phyloP scores from a whole-genome alignment of 2,888 invertebrate species.

The Steinernema hermaphroditum region DNA sequence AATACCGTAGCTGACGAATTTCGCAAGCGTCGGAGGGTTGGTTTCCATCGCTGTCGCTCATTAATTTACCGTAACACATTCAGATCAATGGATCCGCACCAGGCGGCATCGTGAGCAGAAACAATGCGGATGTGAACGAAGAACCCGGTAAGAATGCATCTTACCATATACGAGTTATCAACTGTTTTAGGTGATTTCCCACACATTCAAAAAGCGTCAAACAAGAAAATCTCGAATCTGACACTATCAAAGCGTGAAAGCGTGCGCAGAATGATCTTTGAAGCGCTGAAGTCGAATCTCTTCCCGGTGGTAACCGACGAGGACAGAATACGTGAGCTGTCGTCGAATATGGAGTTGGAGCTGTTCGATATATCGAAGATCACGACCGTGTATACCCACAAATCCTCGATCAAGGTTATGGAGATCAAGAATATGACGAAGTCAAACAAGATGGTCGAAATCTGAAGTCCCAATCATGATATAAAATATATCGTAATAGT shows the following conservation, averaged over 20 bases:
- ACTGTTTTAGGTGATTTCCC: constrained; percentile 15
- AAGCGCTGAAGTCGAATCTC: constrained; percentile 2
- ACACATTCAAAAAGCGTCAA: not conserved
- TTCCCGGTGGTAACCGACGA: not conserved
- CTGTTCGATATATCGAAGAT: not conserved
- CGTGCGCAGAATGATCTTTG: constrained; percentile 1
- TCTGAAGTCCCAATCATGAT: not conserved
- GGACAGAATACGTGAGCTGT: not conserved
- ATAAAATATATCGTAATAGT: too few relatives aligned
- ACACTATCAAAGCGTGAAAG: not conserved
- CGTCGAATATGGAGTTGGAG: not conserved
- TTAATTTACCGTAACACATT: not conserved
- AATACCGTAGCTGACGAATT: not conserved
- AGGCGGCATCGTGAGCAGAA: not conserved
- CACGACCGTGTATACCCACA: constrained; percentile 8
- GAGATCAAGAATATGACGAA: constrained; percentile 19
- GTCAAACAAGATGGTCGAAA: not conserved
- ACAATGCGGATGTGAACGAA: not conserved
- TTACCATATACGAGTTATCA: not conserved
- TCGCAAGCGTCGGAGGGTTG: not conserved
- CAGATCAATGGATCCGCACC: not conserved
- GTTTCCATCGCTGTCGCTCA: not conserved
- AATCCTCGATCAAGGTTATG: constrained; percentile 1
- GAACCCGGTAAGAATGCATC: not conserved
- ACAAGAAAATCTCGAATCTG: constrained; percentile 18